These are phyloP conservation scores for Autographa pulchrina DNA, from an alignment of 2,888 invertebrate species.

Conservation along the genomic window DNA sequence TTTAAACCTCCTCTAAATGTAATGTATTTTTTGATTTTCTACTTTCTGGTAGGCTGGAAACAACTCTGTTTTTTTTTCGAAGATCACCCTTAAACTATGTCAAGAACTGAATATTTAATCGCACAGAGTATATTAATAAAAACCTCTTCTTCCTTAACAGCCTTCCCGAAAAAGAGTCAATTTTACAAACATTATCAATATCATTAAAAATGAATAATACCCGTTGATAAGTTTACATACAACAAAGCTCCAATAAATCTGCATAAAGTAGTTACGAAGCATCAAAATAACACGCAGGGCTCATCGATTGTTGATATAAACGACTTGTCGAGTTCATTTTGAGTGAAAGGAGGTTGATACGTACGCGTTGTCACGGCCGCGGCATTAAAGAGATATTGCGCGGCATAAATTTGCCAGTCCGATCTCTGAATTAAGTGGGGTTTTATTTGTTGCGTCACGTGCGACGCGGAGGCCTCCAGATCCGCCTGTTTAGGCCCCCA, in stretches of 20 bases:
- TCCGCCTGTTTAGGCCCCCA: constrained; percentile 72
- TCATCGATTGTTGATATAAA: constrained; percentile 77
- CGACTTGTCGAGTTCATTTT: constrained; percentile 74
- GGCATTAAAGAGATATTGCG: constrained; percentile 86
- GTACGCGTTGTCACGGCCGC: constrained; percentile 85
- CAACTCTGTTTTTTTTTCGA: too few species aligned
- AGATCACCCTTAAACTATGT: too few species aligned
- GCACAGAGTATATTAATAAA: too few species aligned
- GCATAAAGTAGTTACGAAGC: constrained; percentile 59
- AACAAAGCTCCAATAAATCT: constrained; percentile 58
- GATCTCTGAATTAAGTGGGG: constrained; percentile 87
- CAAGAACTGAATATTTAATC: too few species aligned
- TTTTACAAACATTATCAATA: background rate
- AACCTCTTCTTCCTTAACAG: too few species aligned
- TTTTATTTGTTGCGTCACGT: constrained; percentile 87
- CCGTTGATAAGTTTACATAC: constrained; percentile 52
- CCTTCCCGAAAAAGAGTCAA: background rate
- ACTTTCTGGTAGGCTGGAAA: too few species aligned
- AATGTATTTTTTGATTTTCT: too few species aligned
- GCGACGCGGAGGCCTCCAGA: constrained; percentile 71
- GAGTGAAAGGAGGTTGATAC: constrained; percentile 78
- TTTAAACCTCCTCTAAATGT: too few species aligned
- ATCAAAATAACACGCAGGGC: constrained; percentile 63
- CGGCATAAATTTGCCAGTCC: constrained; percentile 85
- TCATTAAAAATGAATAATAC: constrained; percentile 22